These are phyloP conservation scores for Syrphus vitripennis DNA, from an alignment of 2,888 invertebrate species.

Conservation along the genomic window DNA sequence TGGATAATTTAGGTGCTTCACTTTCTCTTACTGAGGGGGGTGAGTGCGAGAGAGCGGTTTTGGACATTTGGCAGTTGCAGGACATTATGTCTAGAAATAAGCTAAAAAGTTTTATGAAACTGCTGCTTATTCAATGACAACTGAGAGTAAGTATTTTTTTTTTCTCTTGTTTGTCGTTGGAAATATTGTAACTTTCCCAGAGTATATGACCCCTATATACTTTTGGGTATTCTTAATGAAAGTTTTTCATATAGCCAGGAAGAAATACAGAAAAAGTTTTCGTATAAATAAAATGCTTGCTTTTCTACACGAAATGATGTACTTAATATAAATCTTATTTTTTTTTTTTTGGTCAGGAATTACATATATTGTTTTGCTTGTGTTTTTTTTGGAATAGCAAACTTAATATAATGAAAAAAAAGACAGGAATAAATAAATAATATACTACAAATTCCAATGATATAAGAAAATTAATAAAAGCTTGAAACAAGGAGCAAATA, in stretches of 20 bases:
- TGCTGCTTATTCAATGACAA: conserved; percentile 43
- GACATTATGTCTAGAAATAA: conserved; percentile 44
- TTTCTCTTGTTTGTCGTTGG: neutral
- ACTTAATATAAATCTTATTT: neutral
- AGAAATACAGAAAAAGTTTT: conserved; percentile 47
- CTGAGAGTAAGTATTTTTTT: conserved; percentile 28
- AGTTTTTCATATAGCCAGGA: conserved; percentile 28
- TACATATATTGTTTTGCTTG: neutral
- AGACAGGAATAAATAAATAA: conserved; percentile 19
- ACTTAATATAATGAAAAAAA: neutral
- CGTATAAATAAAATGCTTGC: conserved; percentile 61
- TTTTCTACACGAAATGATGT: conserved; percentile 52
- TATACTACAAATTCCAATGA: conserved; percentile 34
- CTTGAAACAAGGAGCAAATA: neutral
- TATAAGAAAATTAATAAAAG: conserved; percentile 32
- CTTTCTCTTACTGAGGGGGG: neutral
- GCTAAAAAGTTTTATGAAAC: conserved; percentile 31
- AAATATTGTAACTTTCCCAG: conserved; percentile 12
- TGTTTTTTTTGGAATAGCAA: neutral
- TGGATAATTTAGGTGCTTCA: conserved; percentile 61
- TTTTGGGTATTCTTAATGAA: conserved; percentile 28
- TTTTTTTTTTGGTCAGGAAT: neutral
- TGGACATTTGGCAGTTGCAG: conserved; percentile 19
- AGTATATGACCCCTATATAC: neutral
- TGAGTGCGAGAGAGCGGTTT: neutral